Base-by-base conservation (phyloP, 2,797 vertebrate species). In the Sebastes reedi region DNA sequence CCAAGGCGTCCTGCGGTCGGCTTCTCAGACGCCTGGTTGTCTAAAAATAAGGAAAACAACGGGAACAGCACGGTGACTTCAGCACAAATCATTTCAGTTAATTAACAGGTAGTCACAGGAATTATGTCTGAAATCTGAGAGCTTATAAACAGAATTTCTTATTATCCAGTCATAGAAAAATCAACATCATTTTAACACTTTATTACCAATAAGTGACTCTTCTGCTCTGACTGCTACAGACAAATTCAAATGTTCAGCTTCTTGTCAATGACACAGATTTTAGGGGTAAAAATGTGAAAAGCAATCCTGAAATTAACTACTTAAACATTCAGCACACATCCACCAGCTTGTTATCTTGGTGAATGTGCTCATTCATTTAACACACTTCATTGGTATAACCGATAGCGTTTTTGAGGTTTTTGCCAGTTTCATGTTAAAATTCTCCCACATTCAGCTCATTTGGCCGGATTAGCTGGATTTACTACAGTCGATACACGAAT, bases 1-100 rank as follows among this genome's bases (percentile, higher is more conserved):
- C 96, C 39, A 97, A 93, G 6, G 97, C 96, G 30, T 97, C 97
- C 92, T 97, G 96, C 6, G 96, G 94, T 80, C 95, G 96, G 89
- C 97, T 97, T 81, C 93, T 92, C 56, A 97, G 86, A n/a, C 96
- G 95, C 69, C 82, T 96, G 8, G 92, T 84, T 75, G 96, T 93
- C 97, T 97, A 55, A 67, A 72, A 84, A 58, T 50, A 2, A 72
- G 25, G 8, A 32, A 46, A 77, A 50, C 11, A 71, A 56, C 34
- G 4, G 27, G 12, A 32, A 46, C 2, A 14, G 29, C 5, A 55
- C 1, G 2, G 13, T 39, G 27, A 59, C 8, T 55, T 64, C 22
- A 72, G 9, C 32, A 62, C 2, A 13, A 71, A 67, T 55, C 12
- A 30, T 60, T 67, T 59, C 12, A 42, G 50, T 20, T n/a, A 16